Evolutionary conservation across 2,113 vertebrate species (phyloP), one percentile per base, ranked within the genome.

Genomic region (Engystomops pustulosus): DNA sequence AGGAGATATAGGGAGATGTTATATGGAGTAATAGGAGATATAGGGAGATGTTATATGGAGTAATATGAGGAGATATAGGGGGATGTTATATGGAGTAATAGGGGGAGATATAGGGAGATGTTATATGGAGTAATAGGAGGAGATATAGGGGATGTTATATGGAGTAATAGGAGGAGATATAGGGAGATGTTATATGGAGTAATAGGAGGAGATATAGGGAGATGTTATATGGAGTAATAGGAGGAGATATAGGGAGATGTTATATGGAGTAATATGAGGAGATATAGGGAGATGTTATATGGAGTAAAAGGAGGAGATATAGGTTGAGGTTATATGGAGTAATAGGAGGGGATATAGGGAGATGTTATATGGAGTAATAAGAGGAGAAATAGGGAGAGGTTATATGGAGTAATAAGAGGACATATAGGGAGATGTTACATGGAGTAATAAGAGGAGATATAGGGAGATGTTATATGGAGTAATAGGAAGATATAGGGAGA

Each of bases 1-100:
- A 32, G 60, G 25, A 65, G 27, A 30, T 65, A 65, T 65, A 32
- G 60, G 25, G 27, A 58, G 15, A 34, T 27, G 30, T 20, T 67
- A 41, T 41, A 44, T 79, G 76, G 55, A 30, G 18, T 25, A 58
- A 78, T 58, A 78, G 45, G n/a, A 65, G 60, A 62, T 32, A 62
- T 62, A 30, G 55, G 55, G 11, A 12, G 55, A 60, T 8, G 55
- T 60, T 27, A 60, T 60, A 60, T 60, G 55, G 55, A 60, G 55
- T 60, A 25, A 60, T 14, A 60, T 20, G n/a, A 58, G 20, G 53
- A 58, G 53, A 60, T 27, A 23, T 67, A 67, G 30, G 30, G 25
- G 17, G 27, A 34, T 27, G 62, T 30, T 62, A 30, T 62, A 62
- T 62, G 27, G n/a, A n/a, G n/a, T n/a, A n/a, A 41, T 41, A 41